Percentiles rank a stretch among this genome's conserved stretches.
phyloP scores from a whole-genome alignment of 1,140 invertebrate genomes.

The Octopus bimaculoides region DNA sequence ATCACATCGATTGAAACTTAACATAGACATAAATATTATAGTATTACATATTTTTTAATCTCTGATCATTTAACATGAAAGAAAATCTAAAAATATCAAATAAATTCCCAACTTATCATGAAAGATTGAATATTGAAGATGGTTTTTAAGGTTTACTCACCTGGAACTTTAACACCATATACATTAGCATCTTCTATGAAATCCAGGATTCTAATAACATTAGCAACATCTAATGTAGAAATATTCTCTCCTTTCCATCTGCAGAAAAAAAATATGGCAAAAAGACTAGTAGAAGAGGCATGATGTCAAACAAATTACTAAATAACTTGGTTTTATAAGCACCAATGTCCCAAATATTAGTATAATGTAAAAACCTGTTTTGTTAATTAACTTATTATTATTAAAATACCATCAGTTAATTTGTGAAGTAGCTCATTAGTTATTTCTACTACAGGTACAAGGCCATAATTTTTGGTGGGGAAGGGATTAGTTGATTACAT shows the following conservation, averaged over 20 bases:
- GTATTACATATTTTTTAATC: neutral
- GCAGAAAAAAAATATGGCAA: neutral
- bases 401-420: no score
- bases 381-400: no score
- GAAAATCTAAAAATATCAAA: neutral
- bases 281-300: no score
- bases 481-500: no score
- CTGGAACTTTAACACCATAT: slow-evolving; percentile 37
- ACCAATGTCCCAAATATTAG: no score
- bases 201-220: slow-evolving; percentile 23
- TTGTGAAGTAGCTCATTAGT: no score
- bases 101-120: neutral
- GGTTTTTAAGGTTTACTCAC: slow-evolving; percentile 17
- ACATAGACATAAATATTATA: neutral
- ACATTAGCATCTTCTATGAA: slow-evolving; percentile 38
- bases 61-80: neutral
- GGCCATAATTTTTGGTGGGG: no score
- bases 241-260: slow-evolving; percentile 49
- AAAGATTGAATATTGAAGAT: neutral
- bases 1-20: no score
- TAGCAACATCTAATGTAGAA: slow-evolving; percentile 37
- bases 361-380: no score
- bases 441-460: no score
- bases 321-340: no score
- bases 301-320: no score